These are phyloP conservation scores for Arctopsyche grandis DNA, from an alignment of 1,140 invertebrate species.

Conservation along the genomic window DNA sequence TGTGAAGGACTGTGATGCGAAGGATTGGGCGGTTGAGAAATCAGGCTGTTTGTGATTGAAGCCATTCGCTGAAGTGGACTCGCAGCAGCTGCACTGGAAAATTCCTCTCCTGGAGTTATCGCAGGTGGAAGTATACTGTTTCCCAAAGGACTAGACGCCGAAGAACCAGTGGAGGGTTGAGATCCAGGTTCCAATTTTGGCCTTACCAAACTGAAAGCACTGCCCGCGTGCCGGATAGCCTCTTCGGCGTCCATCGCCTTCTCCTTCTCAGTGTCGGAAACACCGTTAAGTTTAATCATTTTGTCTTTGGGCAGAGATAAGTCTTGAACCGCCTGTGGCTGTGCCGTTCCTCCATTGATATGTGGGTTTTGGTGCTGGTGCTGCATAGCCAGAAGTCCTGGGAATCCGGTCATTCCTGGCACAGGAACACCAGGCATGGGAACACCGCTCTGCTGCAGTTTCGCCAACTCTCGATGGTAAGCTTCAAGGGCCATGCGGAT, in stretches of 20 bases:
- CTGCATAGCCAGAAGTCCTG: conserved; percentile 65
- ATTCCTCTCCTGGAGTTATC: conserved; percentile 80
- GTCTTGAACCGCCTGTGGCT: conserved; percentile 79
- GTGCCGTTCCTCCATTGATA: conserved; percentile 70
- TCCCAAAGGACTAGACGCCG: conserved; percentile 79
- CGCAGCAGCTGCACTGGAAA: conserved; percentile 79
- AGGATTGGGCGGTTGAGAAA: conserved; percentile 88
- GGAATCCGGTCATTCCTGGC: conserved; percentile 63
- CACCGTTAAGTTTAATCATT: conserved; percentile 76
- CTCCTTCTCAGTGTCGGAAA: conserved; percentile 72
- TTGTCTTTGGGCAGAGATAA: conserved; percentile 85
- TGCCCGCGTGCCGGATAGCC: conserved; percentile 80
- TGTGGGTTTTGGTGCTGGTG: conserved; percentile 68
- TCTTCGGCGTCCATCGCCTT: conserved; percentile 72
- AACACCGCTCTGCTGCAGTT: conserved; percentile 75
- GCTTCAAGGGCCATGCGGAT: conserved; percentile 89
- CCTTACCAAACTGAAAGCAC: conserved; percentile 85
- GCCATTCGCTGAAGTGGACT: conserved; percentile 97
- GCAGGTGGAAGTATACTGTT: conserved; percentile 85
- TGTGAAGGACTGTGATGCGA: conserved; percentile 83
- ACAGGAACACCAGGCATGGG: conserved; percentile 68
- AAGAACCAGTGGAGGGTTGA: conserved; percentile 72
- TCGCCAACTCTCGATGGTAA: conserved; percentile 91
- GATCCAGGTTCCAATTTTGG: conserved; percentile 80
- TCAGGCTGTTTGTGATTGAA: conserved; percentile 95